Evolutionary conservation across 2,888 invertebrate species (phyloP).

Genomic region (Ganaspis brasiliensis): DNA sequence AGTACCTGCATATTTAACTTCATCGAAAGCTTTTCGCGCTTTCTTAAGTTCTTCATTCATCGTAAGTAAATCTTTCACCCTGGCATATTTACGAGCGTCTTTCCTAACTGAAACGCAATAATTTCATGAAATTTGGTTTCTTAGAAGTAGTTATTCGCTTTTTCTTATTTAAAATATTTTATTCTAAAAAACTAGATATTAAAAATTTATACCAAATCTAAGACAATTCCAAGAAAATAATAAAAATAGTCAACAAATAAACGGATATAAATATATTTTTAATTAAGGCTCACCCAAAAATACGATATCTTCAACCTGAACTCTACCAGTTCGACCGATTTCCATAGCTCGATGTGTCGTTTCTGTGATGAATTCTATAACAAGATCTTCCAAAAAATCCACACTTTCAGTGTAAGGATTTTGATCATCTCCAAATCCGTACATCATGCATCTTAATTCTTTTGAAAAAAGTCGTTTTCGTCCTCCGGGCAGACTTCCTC

Average conservation of each 20-base stretch:
- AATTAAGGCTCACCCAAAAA: conserved; percentile 81
- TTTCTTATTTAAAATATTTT: too few species aligned
- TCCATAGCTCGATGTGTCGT: conserved; percentile 97
- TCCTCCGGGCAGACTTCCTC: conserved; percentile 85
- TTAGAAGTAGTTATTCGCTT: neutral
- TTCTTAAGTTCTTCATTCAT: conserved; percentile 99
- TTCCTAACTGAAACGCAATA: conserved; percentile 89
- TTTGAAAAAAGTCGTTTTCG: conserved; percentile 94
- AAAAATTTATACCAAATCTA: too few species aligned
- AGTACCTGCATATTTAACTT: conserved; percentile 97
- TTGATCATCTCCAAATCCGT: conserved; percentile 99
- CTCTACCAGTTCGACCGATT: conserved; percentile 96
- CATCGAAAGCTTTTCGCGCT: conserved; percentile 99
- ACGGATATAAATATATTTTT: too few species aligned
- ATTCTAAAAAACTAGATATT: too few species aligned
- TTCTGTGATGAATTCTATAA: conserved; percentile 98
- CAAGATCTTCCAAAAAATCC: conserved; percentile 97
- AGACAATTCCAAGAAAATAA: too few species aligned
- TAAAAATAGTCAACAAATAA: too few species aligned
- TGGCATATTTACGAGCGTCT: conserved; percentile 97
- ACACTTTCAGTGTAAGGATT: conserved; percentile 99
- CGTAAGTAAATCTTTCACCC: conserved; percentile 97
- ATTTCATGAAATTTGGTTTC: neutral
- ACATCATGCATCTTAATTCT: conserved; percentile 99
- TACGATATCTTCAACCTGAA: conserved; percentile 99